Evolutionary conservation across 2,888 invertebrate species (phyloP).

Genomic region (Cantharis nigra): DNA sequence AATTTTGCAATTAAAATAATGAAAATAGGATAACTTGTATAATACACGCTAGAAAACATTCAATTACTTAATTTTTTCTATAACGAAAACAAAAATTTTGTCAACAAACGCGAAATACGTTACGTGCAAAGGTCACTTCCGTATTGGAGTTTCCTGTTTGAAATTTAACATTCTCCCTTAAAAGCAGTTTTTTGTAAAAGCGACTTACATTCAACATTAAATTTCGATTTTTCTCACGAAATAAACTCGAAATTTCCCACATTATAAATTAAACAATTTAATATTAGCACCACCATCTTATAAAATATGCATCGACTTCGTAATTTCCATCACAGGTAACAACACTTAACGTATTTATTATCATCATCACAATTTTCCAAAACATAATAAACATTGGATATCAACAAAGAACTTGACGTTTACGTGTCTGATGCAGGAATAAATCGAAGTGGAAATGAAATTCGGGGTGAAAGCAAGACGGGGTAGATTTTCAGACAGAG

Average conservation of each 20-base stretch:
- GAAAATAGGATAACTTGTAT: not conserved
- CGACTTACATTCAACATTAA: not conserved
- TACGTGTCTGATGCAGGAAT: conserved; percentile 3
- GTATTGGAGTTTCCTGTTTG: not conserved
- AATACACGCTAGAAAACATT: not conserved
- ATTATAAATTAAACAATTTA: not conserved
- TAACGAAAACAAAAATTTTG: not conserved
- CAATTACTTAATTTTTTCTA: not conserved
- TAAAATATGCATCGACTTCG: not conserved
- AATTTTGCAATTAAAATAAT: not conserved
- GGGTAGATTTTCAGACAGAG: conserved; percentile 9
- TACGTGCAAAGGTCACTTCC: not conserved
- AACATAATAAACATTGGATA: not conserved
- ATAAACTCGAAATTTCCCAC: not conserved
- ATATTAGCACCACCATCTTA: not conserved
- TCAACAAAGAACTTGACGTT: not conserved
- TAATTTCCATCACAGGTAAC: conserved; percentile 1
- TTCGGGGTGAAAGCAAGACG: conserved; percentile 13
- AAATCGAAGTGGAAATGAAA: conserved; percentile 16
- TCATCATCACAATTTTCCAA: not conserved
- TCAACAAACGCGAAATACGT: not conserved
- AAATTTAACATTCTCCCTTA: not conserved
- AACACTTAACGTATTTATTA: not conserved
- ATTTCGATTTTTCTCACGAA: not conserved
- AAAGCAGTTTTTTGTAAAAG: not conserved